Evolutionary conservation across 2,797 vertebrate species (phyloP).

Genomic region (Streptopelia turtur): DNA sequence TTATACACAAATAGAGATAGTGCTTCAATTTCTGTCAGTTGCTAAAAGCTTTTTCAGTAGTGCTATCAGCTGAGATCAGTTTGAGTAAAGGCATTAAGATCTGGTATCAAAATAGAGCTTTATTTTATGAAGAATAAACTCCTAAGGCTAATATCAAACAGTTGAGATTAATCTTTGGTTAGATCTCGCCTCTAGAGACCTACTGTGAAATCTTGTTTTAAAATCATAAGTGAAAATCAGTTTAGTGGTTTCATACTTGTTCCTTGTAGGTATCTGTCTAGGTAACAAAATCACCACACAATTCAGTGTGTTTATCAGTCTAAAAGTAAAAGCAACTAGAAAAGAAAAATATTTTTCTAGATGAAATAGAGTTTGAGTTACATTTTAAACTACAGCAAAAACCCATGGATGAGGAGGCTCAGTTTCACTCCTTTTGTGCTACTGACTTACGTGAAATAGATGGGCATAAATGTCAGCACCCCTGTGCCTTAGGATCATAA

Average conservation of each 20-base stretch:
- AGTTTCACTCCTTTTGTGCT: not conserved
- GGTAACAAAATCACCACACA: not conserved
- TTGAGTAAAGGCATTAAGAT: not conserved
- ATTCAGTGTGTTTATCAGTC: not conserved
- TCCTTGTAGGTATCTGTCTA: not conserved
- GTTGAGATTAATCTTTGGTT: not conserved
- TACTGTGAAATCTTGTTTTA: conserved; percentile 4
- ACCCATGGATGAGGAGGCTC: not conserved
- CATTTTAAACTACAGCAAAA: not conserved
- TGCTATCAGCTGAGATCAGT: not conserved
- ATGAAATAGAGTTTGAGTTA: not conserved
- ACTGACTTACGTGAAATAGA: not conserved
- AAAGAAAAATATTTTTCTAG: conserved; percentile 3
- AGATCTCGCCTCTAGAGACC: not conserved
- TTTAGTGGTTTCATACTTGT: conserved; percentile 4
- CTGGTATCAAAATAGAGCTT: not conserved
- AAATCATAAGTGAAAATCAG: conserved; percentile 22
- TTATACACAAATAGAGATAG: not conserved
- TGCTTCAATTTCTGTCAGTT: not conserved
- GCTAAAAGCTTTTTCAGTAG: conserved; percentile 3
- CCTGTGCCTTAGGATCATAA: not conserved
- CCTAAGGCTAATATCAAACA: not conserved
- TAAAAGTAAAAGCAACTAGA: conserved; percentile 32
- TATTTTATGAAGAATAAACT: conserved; percentile 12
- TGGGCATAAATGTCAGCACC: not conserved